Percentiles rank a stretch among this genome's conserved stretches.
Conservation (phyloP, 2,888 invertebrate species). For the Phaonia tiefii region DNA sequence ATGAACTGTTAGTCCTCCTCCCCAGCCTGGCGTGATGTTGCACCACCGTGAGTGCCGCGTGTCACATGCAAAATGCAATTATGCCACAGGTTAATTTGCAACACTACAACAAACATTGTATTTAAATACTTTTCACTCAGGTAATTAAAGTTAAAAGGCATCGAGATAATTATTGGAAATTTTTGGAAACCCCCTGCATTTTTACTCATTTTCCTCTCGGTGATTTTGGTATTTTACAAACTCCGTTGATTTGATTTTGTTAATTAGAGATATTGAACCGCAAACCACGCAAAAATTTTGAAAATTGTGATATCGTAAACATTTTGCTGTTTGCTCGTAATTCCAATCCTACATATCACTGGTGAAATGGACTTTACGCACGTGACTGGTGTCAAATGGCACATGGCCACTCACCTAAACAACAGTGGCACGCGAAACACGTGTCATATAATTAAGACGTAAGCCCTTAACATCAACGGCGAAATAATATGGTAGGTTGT, state of each 20-base stretch:
- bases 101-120: neutral
- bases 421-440: slow-evolving; percentile 26
- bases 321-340: neutral
- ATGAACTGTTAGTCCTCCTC: neutral
- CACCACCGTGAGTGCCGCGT: neutral
- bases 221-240: slow-evolving; percentile 1
- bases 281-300: neutral
- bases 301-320: neutral
- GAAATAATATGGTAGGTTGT: neutral
- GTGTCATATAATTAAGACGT: slow-evolving; percentile 51
- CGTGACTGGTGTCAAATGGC: slow-evolving; percentile 47
- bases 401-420: no score
- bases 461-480: slow-evolving; percentile 9
- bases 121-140: slow-evolving; percentile 35
- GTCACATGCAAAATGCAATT: slow-evolving; percentile 33
- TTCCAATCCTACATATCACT: neutral
- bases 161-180: slow-evolving; percentile 56
- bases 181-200: no score
- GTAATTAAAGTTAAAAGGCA: slow-evolving; percentile 63
- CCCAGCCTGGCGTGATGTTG: no score
- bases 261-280: slow-evolving; percentile 6
- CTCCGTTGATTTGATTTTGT: slow-evolving; percentile 7
- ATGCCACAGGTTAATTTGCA: slow-evolving; percentile 45
- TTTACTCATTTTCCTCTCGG: slow-evolving; percentile 6
- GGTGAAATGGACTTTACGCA: slow-evolving; percentile 26